Evolutionary conservation across 2,888 invertebrate species (phyloP).

Genomic region (Altica lythri): DNA sequence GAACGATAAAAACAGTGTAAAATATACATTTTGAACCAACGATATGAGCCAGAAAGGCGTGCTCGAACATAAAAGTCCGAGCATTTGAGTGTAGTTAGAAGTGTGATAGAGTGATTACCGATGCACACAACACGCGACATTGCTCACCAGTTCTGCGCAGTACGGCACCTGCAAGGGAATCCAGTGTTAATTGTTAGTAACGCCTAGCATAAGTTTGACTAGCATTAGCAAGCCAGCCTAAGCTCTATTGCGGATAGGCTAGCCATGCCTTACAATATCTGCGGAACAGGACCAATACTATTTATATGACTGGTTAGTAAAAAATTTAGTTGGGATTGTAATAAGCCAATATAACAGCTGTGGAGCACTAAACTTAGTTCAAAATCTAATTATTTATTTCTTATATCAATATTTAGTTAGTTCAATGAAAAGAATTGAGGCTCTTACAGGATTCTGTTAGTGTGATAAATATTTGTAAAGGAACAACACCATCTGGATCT

Average conservation of each 20-base stretch:
- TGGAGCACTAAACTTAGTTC: too few species aligned
- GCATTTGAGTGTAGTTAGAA: conserved; percentile 59
- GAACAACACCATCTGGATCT: too few species aligned
- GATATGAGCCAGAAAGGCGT: conserved; percentile 4
- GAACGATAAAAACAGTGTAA: too few species aligned
- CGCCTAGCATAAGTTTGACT: conserved; percentile 52
- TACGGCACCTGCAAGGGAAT: conserved; percentile 81
- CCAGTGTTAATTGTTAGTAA: conserved; percentile 61
- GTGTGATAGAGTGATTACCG: conserved; percentile 80
- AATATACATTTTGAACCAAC: conserved; percentile 22
- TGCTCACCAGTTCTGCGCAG: conserved; percentile 94
- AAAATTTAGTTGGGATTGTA: too few species aligned
- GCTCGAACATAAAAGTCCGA: conserved; percentile 32
- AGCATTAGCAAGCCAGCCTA: conserved; percentile 53
- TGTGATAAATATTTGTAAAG: too few species aligned
- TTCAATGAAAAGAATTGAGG: too few species aligned
- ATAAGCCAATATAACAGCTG: too few species aligned
- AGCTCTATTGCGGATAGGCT: conserved; percentile 43
- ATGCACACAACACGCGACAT: conserved; percentile 94
- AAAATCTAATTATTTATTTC: too few species aligned
- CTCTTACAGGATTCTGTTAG: too few species aligned
- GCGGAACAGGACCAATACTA: conserved; percentile 31
- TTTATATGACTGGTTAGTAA: too few species aligned
- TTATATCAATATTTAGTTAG: too few species aligned
- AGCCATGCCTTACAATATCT: conserved; percentile 48